A percentile compares a stretch with the other conserved stretches of the same genome.
These are phyloP conservation scores for Lasioglossum calceatum DNA, from an alignment of 2,888 invertebrate genomes.

Conservation along the genomic window DNA sequence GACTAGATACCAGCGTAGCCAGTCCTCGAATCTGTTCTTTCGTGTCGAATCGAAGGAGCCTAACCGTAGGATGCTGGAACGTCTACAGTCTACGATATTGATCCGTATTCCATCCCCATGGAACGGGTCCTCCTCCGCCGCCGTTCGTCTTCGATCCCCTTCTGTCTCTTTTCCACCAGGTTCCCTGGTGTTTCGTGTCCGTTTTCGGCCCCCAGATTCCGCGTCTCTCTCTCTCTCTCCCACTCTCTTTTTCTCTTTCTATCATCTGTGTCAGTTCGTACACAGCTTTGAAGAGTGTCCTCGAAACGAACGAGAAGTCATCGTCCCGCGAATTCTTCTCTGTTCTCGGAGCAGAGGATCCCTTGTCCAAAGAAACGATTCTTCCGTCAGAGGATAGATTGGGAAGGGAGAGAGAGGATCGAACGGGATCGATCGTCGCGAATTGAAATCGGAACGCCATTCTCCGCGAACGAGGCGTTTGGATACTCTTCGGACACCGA, in stretches of 20 bases:
- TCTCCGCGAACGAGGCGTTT: not conserved
- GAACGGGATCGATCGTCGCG: constrained; percentile 11
- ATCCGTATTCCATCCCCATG: constrained; percentile 77
- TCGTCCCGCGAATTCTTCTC: constrained; percentile 22
- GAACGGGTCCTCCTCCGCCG: constrained; percentile 68
- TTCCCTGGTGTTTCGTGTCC: constrained; percentile 27
- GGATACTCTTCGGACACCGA: not conserved
- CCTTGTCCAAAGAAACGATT: constrained; percentile 8
- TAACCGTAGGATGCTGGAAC: constrained; percentile 73
- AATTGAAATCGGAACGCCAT: constrained; percentile 9
- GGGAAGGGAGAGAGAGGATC: not conserved
- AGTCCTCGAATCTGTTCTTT: constrained; percentile 45
- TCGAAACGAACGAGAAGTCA: constrained; percentile 12
- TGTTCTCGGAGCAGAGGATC: constrained; percentile 5
- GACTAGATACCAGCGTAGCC: not conserved
- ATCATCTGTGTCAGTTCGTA: constrained; percentile 5
- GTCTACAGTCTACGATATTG: constrained; percentile 76
- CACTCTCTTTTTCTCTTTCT: not conserved
- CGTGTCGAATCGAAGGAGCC: constrained; percentile 68
- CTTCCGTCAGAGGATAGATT: not conserved
- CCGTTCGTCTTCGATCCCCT: constrained; percentile 56
- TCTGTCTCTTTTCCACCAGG: constrained; percentile 24
- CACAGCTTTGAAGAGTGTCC: not conserved
- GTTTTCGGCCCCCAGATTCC: constrained; percentile 9
- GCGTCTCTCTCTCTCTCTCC: not conserved